Conservation (phyloP, 2,113 vertebrate species). For the Notarius quadriscutis region DNA sequence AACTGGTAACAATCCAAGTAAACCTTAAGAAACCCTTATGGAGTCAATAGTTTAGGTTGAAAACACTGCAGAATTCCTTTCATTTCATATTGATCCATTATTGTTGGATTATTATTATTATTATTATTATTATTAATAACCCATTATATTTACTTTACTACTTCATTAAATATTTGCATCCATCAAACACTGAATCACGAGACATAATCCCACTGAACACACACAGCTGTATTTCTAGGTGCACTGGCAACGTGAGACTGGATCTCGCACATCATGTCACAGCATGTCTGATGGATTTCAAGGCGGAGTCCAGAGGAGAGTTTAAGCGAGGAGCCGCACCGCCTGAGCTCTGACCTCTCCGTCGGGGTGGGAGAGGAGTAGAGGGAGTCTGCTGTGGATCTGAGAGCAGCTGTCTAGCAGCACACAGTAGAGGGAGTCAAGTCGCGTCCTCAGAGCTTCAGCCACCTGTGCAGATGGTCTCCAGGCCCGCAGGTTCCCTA, state of each 20-base stretch:
- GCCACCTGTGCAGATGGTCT: conserved; percentile 69
- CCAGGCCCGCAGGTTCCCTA: conserved; percentile 79
- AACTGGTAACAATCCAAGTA: not conserved
- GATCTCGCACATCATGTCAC: not conserved
- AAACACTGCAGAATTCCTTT: not conserved
- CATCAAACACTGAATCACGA: not conserved
- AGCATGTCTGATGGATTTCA: conserved; percentile 9
- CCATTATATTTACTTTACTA: not conserved
- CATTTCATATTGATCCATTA: not conserved
- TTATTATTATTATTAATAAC: no score
- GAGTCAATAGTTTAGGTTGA: not conserved
- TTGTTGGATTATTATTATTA: not conserved
- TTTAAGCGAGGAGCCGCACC: conserved; percentile 75
- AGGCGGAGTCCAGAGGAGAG: conserved; percentile 12
- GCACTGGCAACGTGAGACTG: not conserved
- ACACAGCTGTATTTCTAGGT: not conserved
- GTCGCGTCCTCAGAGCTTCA: conserved; percentile 66
- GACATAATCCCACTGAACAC: not conserved
- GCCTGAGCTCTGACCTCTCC: conserved; percentile 83
- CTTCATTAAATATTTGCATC: not conserved
- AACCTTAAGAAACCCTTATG: not conserved
- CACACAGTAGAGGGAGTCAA: conserved; percentile 80
- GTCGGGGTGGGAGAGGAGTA: conserved; percentile 80
- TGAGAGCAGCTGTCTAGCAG: conserved; percentile 77
- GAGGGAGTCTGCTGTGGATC: conserved; percentile 77